phyloP scores from a whole-genome alignment of 2,888 invertebrate species.

The Nomada ruficornis region DNA sequence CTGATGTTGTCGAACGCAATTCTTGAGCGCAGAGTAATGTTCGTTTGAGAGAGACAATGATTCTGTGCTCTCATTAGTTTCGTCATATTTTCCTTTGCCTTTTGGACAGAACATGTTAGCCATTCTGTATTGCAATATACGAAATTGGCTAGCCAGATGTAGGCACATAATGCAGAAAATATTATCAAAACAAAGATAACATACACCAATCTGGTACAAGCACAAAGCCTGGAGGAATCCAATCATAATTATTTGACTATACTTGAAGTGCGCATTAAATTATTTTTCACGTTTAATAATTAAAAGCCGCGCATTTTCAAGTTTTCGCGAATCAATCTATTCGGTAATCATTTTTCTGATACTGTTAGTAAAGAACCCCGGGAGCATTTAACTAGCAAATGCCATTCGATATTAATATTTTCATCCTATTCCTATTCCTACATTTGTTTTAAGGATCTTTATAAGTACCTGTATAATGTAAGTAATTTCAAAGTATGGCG shows the following conservation, averaged over 20 bases:
- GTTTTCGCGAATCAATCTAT: too few species aligned
- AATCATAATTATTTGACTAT: background rate
- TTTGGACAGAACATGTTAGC: background rate
- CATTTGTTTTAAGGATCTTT: background rate
- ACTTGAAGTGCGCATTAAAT: too few species aligned
- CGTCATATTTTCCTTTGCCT: background rate
- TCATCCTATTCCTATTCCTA: too few species aligned
- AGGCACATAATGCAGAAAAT: conserved; percentile 46
- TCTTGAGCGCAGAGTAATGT: conserved; percentile 4
- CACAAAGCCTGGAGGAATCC: conserved; percentile 1
- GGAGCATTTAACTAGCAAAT: too few species aligned
- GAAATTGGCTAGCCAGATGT: conserved; percentile 30
- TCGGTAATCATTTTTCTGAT: too few species aligned
- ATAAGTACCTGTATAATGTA: conserved; percentile 28
- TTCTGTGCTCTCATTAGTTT: background rate
- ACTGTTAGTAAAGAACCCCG: too few species aligned
- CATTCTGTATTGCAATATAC: conserved; percentile 39
- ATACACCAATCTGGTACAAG: conserved; percentile 23
- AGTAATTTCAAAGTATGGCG: conserved; percentile 37
- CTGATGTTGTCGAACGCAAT: conserved; percentile 32
- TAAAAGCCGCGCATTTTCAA: too few species aligned
- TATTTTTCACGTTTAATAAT: too few species aligned
- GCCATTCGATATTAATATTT: too few species aligned
- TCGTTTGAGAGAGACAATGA: background rate
- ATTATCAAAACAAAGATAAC: conserved; percentile 45